Percentiles rank a stretch among this genome's conserved stretches.
Conservation (phyloP, 2,888 invertebrate species). For the Brenthis ino region DNA sequence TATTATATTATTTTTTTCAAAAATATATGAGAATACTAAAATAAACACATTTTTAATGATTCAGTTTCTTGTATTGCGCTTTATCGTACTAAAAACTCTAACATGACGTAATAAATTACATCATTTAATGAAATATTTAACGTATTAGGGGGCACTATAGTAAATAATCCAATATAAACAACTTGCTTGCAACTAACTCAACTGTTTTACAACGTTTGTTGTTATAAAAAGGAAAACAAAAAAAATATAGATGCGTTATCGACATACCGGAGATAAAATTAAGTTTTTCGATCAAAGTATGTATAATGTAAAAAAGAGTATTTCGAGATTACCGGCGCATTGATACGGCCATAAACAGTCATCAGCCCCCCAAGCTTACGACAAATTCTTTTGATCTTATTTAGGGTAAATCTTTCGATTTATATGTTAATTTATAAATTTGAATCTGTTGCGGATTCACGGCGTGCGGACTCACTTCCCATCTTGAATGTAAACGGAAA, state of each 20-base stretch:
- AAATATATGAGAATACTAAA: too few relatives aligned
- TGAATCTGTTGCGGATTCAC: slow-evolving; percentile 69
- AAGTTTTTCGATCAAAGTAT: slow-evolving; percentile 47
- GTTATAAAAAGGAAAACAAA: too few relatives aligned
- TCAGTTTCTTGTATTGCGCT: too few relatives aligned
- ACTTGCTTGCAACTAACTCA: too few relatives aligned
- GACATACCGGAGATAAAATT: slow-evolving; percentile 13
- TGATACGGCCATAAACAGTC: slow-evolving; percentile 67
- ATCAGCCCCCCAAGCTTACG: slow-evolving; percentile 66
- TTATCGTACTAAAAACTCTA: too few relatives aligned
- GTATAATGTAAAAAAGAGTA: slow-evolving; percentile 60
- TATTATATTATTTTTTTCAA: too few relatives aligned
- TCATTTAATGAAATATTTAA: too few relatives aligned
- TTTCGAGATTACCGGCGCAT: slow-evolving; percentile 50
- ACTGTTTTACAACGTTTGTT: too few relatives aligned
- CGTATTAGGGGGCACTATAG: too few relatives aligned
- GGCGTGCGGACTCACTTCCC: slow-evolving; percentile 61
- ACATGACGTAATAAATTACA: too few relatives aligned
- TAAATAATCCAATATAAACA: too few relatives aligned
- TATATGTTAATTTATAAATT: slow-evolving; percentile 80
- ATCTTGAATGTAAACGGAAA: slow-evolving; percentile 59
- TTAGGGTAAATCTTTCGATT: slow-evolving; percentile 80
- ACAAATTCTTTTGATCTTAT: slow-evolving; percentile 80
- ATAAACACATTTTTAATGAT: too few relatives aligned
- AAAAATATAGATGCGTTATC: background rate